These are phyloP conservation scores for Laothoe populi DNA, from an alignment of 2,888 invertebrate species.

Conservation along the genomic window DNA sequence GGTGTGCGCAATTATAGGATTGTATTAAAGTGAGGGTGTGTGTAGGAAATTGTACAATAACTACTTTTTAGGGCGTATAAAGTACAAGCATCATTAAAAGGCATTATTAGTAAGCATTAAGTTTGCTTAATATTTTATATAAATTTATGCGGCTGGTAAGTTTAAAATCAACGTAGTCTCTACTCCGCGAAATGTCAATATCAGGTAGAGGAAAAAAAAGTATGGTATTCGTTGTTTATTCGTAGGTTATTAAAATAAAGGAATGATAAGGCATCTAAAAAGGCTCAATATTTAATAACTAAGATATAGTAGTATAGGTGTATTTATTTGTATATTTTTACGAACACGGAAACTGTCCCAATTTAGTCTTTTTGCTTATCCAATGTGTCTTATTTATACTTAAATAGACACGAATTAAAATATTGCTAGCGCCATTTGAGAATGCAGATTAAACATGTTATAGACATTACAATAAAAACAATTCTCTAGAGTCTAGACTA, in stretches of 20 bases:
- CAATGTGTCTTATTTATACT: not conserved
- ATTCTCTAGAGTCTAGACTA: not conserved
- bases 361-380: not conserved
- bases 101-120: not conserved
- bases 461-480: not conserved
- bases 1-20: constrained; percentile 24
- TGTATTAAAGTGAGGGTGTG: constrained; percentile 14
- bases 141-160: not conserved
- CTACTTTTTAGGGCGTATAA: not conserved
- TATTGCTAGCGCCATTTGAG: constrained; percentile 1
- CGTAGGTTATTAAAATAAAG: too few relatives aligned
- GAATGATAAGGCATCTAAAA: too few relatives aligned
- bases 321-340: constrained; percentile 3
- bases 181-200: not conserved
- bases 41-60: constrained; percentile 5
- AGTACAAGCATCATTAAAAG: too few relatives aligned
- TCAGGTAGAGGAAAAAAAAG: too few relatives aligned
- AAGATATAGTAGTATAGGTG: not conserved
- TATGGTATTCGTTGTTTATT: too few relatives aligned
- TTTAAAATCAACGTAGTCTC: not conserved
- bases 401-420: not conserved
- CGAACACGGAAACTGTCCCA: constrained; percentile 7
- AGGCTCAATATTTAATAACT: not conserved
- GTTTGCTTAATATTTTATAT: not conserved
- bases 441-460: not conserved